A percentile compares a stretch with the other conserved stretches of the same genome.
Conservation (phyloP, 2,797 vertebrate genomes). For the Labeo calbasu region DNA sequence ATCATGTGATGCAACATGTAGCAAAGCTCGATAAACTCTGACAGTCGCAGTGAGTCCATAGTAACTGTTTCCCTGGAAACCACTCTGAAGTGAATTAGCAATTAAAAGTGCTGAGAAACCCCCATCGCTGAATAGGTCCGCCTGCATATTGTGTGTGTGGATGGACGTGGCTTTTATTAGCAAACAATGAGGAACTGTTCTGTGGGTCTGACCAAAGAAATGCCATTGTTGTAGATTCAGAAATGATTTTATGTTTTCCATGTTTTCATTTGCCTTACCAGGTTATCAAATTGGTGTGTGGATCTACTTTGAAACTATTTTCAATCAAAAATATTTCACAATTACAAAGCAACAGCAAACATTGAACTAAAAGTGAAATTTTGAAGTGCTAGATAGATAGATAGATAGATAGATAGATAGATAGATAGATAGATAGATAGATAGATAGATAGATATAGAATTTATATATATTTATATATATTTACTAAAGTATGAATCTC, state of each 20-base stretch:
- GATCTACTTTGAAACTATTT: background rate
- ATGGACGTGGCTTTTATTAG: constrained; percentile 19
- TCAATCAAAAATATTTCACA: background rate
- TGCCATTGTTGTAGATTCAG: background rate
- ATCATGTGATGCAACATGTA: constrained; percentile 31
- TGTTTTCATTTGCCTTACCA: background rate
- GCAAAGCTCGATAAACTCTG: constrained; percentile 37
- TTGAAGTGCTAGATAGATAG: no score
- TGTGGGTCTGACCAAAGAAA: background rate
- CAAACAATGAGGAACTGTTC: constrained; percentile 2
- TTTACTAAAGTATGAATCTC: no score
- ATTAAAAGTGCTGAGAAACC: constrained; percentile 61
- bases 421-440: no score
- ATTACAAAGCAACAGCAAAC: background rate
- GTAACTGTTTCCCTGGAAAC: constrained; percentile 75
- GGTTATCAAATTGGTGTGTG: background rate
- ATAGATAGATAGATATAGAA: no score
- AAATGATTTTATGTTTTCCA: background rate
- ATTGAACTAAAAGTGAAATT: background rate
- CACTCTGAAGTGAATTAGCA: constrained; percentile 66
- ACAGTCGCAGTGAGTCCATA: constrained; percentile 51
- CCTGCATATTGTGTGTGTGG: background rate
- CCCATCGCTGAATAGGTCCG: background rate
- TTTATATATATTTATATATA: no score
- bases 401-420: no score